These are phyloP conservation scores for Tetragonula carbonaria DNA, from an alignment of 2,888 invertebrate species.

Conservation along the genomic window DNA sequence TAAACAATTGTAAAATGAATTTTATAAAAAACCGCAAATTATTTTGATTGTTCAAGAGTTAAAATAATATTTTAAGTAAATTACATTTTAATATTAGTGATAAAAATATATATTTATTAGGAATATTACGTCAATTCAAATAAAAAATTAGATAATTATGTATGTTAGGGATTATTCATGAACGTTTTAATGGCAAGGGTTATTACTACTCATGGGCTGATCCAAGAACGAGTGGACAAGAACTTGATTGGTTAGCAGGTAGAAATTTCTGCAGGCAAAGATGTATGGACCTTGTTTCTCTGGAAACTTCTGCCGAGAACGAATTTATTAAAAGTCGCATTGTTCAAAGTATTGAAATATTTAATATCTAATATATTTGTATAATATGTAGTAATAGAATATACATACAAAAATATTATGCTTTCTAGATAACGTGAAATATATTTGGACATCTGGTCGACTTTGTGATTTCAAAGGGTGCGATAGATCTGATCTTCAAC, in stretches of 20 bases:
- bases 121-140: background rate
- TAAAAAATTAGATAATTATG: slow-evolving; percentile 14
- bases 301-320: slow-evolving; percentile 94
- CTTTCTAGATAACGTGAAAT: slow-evolving; percentile 88
- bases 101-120: slow-evolving; percentile 3
- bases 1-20: background rate
- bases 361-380: background rate
- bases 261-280: slow-evolving; percentile 94
- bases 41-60: background rate
- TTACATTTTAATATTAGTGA: background rate
- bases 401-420: slow-evolving; percentile 15
- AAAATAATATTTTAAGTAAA: background rate
- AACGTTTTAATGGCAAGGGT: slow-evolving; percentile 86
- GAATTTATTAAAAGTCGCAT: slow-evolving; percentile 93
- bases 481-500: slow-evolving; percentile 93
- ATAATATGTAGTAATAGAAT: background rate
- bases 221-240: slow-evolving; percentile 89
- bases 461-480: slow-evolving; percentile 96
- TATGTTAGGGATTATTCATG: slow-evolving; percentile 83
- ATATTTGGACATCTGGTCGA: slow-evolving; percentile 96
- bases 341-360: slow-evolving; percentile 87
- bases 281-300: slow-evolving; percentile 95
- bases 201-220: slow-evolving; percentile 96
- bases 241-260: slow-evolving; percentile 93
- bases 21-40: background rate